phyloP scores from a whole-genome alignment of 30 jellyfish, hydroid and myxozoan genomes.

The Aurelia sp. region DNA sequence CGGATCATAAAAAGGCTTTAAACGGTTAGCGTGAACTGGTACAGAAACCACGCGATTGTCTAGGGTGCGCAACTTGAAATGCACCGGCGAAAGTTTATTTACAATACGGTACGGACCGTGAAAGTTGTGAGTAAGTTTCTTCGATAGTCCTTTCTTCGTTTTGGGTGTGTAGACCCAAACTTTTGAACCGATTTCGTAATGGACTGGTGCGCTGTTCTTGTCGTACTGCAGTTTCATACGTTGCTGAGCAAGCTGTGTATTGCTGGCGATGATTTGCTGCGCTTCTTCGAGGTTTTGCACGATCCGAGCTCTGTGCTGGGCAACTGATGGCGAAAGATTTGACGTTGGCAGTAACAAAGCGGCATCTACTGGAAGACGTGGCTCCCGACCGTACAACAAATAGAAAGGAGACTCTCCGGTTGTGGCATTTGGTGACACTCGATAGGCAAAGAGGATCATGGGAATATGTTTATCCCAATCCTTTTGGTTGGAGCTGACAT shows the following conservation, averaged over 20 bases:
- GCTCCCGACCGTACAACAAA: slow-evolving; percentile 34
- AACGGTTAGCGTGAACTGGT: too few relatives aligned
- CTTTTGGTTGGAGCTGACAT: slow-evolving; percentile 16
- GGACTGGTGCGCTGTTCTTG: slow-evolving; percentile 5
- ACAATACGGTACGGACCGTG: not conserved
- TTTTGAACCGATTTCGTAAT: too few relatives aligned
- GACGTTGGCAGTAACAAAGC: slow-evolving; percentile 17
- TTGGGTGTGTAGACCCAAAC: too few relatives aligned
- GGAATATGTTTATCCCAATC: too few relatives aligned
- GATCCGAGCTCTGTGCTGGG: slow-evolving; percentile 33
- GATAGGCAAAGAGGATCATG: too few relatives aligned
- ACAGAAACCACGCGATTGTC: slow-evolving; percentile 22
- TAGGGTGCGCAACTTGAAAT: slow-evolving; percentile 8
- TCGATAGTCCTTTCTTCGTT: too few relatives aligned
- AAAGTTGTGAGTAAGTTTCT: too few relatives aligned
- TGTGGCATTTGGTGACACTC: slow-evolving; percentile 46
- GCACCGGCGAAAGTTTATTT: slow-evolving; percentile 46
- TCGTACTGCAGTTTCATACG: slow-evolving; percentile 53
- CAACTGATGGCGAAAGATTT: slow-evolving; percentile 19
- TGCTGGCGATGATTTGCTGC: not conserved
- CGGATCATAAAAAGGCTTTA: too few relatives aligned
- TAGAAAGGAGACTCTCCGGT: slow-evolving; percentile 59
- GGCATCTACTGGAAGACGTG: slow-evolving; percentile 31
- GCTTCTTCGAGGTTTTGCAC: slow-evolving; percentile 19
- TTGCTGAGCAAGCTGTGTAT: slow-evolving; percentile 57